Evolutionary conservation across 2,113 vertebrate species (phyloP).

Genomic region (Albula goreensis): DNA sequence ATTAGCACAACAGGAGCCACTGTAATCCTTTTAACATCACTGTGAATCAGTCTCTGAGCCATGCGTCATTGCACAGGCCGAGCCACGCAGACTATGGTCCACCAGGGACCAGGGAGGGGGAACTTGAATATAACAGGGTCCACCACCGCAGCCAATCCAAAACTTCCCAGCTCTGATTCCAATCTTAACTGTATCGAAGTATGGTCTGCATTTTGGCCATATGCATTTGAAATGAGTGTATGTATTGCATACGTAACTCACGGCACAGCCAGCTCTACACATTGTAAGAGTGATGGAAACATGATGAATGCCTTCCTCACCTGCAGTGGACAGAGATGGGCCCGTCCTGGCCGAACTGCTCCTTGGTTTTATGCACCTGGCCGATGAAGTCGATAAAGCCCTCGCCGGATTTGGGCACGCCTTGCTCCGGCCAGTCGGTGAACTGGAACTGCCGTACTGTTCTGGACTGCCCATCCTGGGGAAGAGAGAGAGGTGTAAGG

Average conservation of each 20-base stretch:
- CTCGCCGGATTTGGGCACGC: constrained; percentile 94
- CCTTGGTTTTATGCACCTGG: constrained; percentile 99
- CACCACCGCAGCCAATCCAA: background rate
- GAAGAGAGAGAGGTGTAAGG: background rate
- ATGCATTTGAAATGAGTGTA: too few relatives aligned
- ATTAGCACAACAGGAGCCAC: background rate
- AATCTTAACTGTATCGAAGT: too few relatives aligned
- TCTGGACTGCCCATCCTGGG: constrained; percentile 92
- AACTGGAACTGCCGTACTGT: constrained; percentile 99
- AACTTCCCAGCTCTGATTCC: too few relatives aligned
- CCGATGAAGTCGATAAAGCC: constrained; percentile 98
- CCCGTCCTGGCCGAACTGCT: constrained; percentile 97
- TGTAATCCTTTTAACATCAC: constrained; percentile 10
- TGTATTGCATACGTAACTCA: too few relatives aligned
- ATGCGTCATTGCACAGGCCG: background rate
- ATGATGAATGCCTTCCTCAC: constrained; percentile 53
- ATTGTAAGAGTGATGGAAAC: too few relatives aligned
- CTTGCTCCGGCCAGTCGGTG: constrained; percentile 97
- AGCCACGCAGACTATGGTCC: constrained; percentile 13
- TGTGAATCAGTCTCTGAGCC: constrained; percentile 1
- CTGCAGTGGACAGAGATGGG: constrained; percentile 99
- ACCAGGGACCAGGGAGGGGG: background rate
- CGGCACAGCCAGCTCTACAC: too few relatives aligned
- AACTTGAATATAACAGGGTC: background rate
- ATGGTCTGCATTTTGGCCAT: too few relatives aligned